Percentiles rank a stretch among this genome's conserved stretches.
phyloP scores from a whole-genome alignment of 2,888 invertebrate species.

The Ctena decussata region DNA sequence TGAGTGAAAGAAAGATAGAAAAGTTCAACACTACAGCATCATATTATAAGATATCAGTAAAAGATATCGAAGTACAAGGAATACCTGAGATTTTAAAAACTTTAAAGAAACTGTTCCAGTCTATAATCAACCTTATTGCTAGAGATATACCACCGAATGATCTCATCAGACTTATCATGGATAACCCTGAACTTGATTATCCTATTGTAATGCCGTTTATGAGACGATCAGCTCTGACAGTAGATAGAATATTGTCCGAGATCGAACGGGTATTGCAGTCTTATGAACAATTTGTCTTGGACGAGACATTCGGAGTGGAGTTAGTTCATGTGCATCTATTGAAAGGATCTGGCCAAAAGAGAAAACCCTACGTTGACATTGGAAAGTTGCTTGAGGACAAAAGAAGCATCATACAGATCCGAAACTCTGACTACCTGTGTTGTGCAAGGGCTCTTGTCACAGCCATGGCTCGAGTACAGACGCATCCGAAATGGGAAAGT shows the following conservation, averaged over 20 bases:
- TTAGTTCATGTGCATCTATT: background rate
- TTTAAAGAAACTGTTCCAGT: constrained; percentile 11
- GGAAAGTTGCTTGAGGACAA: background rate
- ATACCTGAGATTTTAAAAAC: constrained; percentile 17
- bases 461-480: background rate
- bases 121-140: constrained; percentile 1
- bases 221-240: constrained; percentile 28
- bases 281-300: constrained; percentile 24
- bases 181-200: constrained; percentile 45
- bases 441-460: background rate
- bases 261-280: constrained; percentile 51
- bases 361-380: background rate
- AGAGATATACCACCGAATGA: constrained; percentile 22
- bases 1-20: constrained; percentile 19
- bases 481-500: background rate
- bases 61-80: constrained; percentile 4
- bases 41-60: constrained; percentile 11
- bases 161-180: constrained; percentile 36
- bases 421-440: background rate
- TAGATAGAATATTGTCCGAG: constrained; percentile 42
- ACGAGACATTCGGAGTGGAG: background rate
- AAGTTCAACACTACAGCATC: constrained; percentile 17
- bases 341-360: background rate
- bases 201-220: constrained; percentile 38
- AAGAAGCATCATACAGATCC: background rate